Base-by-base conservation (phyloP, 2,888 invertebrate genomes). In the Barypeithes pellucidus region DNA sequence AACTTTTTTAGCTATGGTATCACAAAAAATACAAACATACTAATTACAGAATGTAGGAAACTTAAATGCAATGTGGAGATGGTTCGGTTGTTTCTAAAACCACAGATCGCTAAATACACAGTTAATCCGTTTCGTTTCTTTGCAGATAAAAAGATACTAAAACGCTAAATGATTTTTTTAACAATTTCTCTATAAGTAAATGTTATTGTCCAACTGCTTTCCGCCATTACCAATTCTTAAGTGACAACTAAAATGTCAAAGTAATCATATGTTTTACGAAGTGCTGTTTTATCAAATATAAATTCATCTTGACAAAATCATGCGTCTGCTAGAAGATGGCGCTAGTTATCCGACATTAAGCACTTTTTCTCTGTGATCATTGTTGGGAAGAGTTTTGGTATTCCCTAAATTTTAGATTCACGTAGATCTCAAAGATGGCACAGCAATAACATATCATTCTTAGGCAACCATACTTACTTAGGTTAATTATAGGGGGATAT, bases 121-220 rank as follows among this genome's bases (percentile, higher is more conserved):
- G 18, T 18, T 57, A 60, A 43, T 24, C 22, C 52, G 20, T 20
- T 50, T 45, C 22, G 39, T 67, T 54, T 43, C 61, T 69, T 60
- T n/a, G 36, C 59, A 36, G 29, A n/a, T 14, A 50, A 66, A 52
- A 63, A 14, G 20, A 29, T 66, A 54, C 41, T 52, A 45, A 45
- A 63, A 33, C 33, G 66, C 71, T 76, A 76, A 43, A 72, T 43
- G 47, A 68, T 57, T 77, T 76, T 80, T 77, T 79, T 81, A 52
- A 81, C 80, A 80, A 82, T 81, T 80, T 83, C 79, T 80, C 80
- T 80, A 78, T 80, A 81, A 81, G 77, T 80, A 79, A 82, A 84
- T 86, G 85, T 86, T 86, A 85, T 86, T 86, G 86, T 86, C 84
- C 84, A 81, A 84, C 80, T 84, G 82, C 79, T 81, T 81, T 85